Evolutionary conservation across 1,140 invertebrate genomes (phyloP).

Genomic region (Lineus longissimus): DNA sequence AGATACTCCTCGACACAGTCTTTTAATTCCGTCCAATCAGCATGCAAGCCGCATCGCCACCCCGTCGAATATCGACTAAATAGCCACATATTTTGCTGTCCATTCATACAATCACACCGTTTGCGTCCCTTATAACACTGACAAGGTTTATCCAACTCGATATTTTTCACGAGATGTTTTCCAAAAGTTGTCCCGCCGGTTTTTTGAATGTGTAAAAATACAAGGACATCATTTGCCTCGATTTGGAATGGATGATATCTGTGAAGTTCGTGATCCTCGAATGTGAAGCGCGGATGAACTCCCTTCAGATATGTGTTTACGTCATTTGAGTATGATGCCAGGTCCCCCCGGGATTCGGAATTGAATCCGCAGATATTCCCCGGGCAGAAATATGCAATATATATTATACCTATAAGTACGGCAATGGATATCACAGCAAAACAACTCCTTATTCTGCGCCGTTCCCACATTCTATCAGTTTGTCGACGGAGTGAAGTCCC

Average conservation of each 20-base stretch:
- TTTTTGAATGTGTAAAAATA: slow-evolving; percentile 98
- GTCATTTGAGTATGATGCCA: no score
- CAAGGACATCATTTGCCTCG: slow-evolving; percentile 76
- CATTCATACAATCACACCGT: slow-evolving; percentile 42
- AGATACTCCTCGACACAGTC: slow-evolving; percentile 58
- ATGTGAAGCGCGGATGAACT: no score
- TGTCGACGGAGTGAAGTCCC: no score
- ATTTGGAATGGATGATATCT: slow-evolving; percentile 4
- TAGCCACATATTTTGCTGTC: slow-evolving; percentile 67
- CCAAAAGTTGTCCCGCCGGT: slow-evolving; percentile 89
- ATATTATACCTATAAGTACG: no score
- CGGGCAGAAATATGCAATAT: no score
- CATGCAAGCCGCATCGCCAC: slow-evolving; percentile 97
- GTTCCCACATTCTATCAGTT: no score
- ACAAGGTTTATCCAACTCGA: slow-evolving; percentile 66
- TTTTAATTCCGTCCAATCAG: slow-evolving; percentile 96
- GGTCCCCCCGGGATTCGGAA: no score
- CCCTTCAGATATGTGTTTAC: no score
- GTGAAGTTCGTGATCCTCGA: no score
- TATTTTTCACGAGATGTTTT: slow-evolving; percentile 86
- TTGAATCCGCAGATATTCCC: no score
- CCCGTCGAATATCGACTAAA: slow-evolving; percentile 98
- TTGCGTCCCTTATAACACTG: slow-evolving; percentile 33
- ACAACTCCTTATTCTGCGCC: no score
- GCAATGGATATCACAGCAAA: no score